Base-by-base conservation (phyloP, 2,797 vertebrate species). In the Bovichtus variegatus region DNA sequence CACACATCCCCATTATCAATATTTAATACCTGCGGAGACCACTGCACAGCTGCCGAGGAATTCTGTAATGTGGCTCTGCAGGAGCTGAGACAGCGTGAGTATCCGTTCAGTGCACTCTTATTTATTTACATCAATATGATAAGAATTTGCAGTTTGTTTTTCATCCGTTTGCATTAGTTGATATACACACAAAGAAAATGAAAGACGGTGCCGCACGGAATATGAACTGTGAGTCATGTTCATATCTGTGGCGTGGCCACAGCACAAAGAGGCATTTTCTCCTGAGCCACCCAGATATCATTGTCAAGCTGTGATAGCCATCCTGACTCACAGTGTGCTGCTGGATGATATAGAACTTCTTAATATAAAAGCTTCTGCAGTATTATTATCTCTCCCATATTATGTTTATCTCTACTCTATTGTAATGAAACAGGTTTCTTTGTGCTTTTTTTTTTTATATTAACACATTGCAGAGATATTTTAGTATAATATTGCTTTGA, bases 1-100 rank as follows among this genome's bases (percentile, higher is more conserved):
- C 61, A 53, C 75, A 68, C 74, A 89, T 58, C 73, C 15, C 67
- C 51, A 67, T 77, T 80, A 89, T 93, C 82, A 91, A 93, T 92
- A 90, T 92, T 93, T 90, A 88, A 92, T 90, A 81, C 57, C 47
- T 27, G 47, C 70, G 50, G 82, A 82, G 82, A 60, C 43, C 41
- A 19, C 55, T 21, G 80, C 80, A 77, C 88, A 87, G 89, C 87
- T 87, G 81, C 77, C 16, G 71, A 75, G 59, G 78, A 85, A 72
- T 64, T 72, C 69, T 71, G 44, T 51, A 80, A 74, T 72, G 66
- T 71, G 59, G 59, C 78, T 78, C 81, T 57, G 75, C 89, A 68
- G 73, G 74, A 67, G 71, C 76, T 61, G 51, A 84, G 46, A 74
- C 67, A 44, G 51, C 12, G 9, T 2, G 34, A 80, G 38, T 36